Evolutionary conservation across 1,140 invertebrate genomes (phyloP), one percentile per base, ranked within the genome.

Genomic region (Magallana ariakensis): DNA sequence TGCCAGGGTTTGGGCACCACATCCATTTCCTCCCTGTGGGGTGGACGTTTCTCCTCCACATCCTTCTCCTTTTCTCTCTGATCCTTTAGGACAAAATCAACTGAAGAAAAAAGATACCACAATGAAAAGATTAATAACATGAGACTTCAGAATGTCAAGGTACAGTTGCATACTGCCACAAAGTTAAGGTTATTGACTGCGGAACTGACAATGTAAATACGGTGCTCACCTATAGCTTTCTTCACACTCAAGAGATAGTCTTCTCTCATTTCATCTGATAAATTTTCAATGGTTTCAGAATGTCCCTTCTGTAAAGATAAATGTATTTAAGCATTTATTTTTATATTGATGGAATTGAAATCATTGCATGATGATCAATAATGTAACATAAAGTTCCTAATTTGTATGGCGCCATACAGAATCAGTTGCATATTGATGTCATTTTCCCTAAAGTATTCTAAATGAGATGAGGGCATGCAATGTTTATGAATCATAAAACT

Each of bases 201-300:
- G 3, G 3, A 75, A 75, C 13, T 75, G 10, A 75, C 22, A 26
- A 19, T 46, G 26, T 15, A 58, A 57, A 58, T 57, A 13, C 26
- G 15, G 88, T 75, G 22, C 91, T 91, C 90, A 95, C 94, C 94
- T 82, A 95, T 95, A 16, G 97, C 97, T 94, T 98, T 98, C 93
- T 98, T 98, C 87, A 98, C 97, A 90, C 96, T 97, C 90, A 97
- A 96, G 90, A 97, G 96, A 94, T 97, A 98, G 91, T 98, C 97
- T 88, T 97, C 96, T 91, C 96, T 93, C 90, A 96, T 95, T 91
- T 96, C 95, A 90, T 95, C 95, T 11, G 94, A 94, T 11, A 96
- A 92, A 87, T 92, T 93, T 83, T 94, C 94, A 84, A 95, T 94
- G 5, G 93, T 94, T 86, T 93, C 92, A 33, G 87, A 87, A 85